Evolutionary conservation across 2,113 vertebrate species (phyloP).

Genomic region (Solea solea): DNA sequence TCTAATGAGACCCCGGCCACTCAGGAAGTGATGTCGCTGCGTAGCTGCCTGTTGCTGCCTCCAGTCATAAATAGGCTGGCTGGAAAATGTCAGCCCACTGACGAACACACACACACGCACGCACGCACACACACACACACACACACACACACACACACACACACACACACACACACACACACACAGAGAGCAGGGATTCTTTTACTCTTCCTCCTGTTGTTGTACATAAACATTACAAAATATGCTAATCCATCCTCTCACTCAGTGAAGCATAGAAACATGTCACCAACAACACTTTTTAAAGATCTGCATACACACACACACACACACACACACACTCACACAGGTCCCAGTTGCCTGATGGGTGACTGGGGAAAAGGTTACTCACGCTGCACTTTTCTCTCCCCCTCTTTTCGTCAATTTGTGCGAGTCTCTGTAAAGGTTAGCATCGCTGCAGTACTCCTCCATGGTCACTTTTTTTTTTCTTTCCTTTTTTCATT

Average conservation of each 20-base stretch:
- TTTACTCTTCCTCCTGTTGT: neutral
- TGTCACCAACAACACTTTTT: conserved; percentile 7
- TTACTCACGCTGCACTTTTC: conserved; percentile 70
- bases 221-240: neutral
- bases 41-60: conserved; percentile 36
- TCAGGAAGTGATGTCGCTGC: conserved; percentile 66
- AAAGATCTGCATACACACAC: conserved; percentile 29
- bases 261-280: neutral
- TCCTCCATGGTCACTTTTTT: conserved; percentile 36
- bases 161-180: conserved; percentile 17
- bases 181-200: neutral
- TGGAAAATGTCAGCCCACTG: conserved; percentile 62
- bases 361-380: conserved; percentile 65
- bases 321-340: conserved; percentile 17
- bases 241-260: neutral
- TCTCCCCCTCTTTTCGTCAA: conserved; percentile 59
- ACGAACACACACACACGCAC: conserved; percentile 3
- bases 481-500: conserved; percentile 11
- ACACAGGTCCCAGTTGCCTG: conserved; percentile 29
- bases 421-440: conserved; percentile 65
- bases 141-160: conserved; percentile 3
- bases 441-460: conserved; percentile 58
- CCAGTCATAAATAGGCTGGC: conserved; percentile 56
- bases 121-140: conserved; percentile 21
- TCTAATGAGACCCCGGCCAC: conserved; percentile 62